Conservation (phyloP, 2,797 vertebrate genomes). For the Sandelia bainsii region DNA sequence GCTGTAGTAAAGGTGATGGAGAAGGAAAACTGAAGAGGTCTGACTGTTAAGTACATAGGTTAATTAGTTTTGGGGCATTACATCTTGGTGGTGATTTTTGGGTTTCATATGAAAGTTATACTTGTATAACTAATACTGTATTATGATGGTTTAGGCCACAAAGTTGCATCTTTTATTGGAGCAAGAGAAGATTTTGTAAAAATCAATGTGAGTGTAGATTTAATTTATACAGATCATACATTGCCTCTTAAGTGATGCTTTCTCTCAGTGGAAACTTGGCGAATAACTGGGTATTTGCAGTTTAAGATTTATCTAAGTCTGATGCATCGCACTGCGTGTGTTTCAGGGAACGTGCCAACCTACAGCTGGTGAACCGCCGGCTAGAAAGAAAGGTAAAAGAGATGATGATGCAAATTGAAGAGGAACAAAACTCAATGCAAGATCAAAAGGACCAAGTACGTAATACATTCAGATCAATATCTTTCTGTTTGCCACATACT, state of each 20-base stretch:
- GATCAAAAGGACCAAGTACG: slow-evolving; percentile 98
- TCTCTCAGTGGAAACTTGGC: neutral
- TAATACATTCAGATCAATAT: neutral
- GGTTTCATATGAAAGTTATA: neutral
- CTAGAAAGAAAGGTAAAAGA: slow-evolving; percentile 97
- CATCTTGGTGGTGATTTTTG: neutral
- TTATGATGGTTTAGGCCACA: neutral
- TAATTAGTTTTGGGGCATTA: slow-evolving; percentile 8
- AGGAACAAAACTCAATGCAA: slow-evolving; percentile 92
- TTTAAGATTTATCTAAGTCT: neutral
- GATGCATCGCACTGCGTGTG: slow-evolving; percentile 11
- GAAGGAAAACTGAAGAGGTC: neutral
- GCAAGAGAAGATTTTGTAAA: neutral
- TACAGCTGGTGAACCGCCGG: slow-evolving; percentile 93
- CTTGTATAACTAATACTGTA: no score
- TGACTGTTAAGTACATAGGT: slow-evolving; percentile 12
- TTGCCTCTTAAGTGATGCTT: neutral
- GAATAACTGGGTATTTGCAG: neutral
- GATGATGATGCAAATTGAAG: slow-evolving; percentile 95
- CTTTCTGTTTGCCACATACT: neutral
- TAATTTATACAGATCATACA: neutral
- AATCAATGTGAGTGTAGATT: neutral
- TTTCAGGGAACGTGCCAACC: slow-evolving; percentile 91
- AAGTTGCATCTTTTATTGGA: neutral
- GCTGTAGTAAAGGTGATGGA: slow-evolving; percentile 13